Base-by-base conservation (phyloP, 1,140 invertebrate genomes). In the Oreohelix idahoensis region DNA sequence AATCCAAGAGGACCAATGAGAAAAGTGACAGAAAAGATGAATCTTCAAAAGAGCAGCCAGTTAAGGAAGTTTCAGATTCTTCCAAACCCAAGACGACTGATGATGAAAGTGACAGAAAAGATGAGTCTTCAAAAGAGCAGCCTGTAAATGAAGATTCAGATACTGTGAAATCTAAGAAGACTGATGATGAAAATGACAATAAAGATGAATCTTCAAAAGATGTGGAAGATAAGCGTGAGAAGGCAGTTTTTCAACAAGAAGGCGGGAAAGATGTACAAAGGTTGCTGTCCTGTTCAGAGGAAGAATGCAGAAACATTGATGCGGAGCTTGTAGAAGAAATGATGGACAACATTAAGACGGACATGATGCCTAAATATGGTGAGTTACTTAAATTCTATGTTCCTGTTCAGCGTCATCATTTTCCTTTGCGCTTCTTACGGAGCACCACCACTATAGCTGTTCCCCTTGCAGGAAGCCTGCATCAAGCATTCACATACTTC, bases 221-320 rank as follows among this genome's bases (percentile, higher is more conserved):
- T 36, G 35, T 53, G 15, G 75, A 77, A 35, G 45, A 53, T 53
- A 49, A 49, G 45, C 45, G 36, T 53, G 51, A 58, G 15, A 77
- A 49, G 15, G 53, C 2, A 5, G 42, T 42, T 5, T 42, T 26
- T 0, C 10, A 10, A 29, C n/a, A 23, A 42, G 38, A 4, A 42
- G 71, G 2, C 39, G 71, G 39, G 26, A 58, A 49, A 10, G 42
- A 51, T 53, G 75, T 20, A 10, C 1, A 77, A 36, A 36, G 29
- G 15, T 0, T 39, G 36, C 77, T 23, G 2, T 17, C n/a, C 23
- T 79, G 15, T 11, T 63, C 77, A 36, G 53, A 63, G 39, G 77
- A 58, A 49, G 77, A 79, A 1, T 42, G n/a, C 26, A 51, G 35
- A 29, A 79, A 17, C 32, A 36, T 79, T 38, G 77, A 79, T 36